phyloP scores from a whole-genome alignment of 2,888 invertebrate genomes.

The Dicyrtoma fusca region DNA sequence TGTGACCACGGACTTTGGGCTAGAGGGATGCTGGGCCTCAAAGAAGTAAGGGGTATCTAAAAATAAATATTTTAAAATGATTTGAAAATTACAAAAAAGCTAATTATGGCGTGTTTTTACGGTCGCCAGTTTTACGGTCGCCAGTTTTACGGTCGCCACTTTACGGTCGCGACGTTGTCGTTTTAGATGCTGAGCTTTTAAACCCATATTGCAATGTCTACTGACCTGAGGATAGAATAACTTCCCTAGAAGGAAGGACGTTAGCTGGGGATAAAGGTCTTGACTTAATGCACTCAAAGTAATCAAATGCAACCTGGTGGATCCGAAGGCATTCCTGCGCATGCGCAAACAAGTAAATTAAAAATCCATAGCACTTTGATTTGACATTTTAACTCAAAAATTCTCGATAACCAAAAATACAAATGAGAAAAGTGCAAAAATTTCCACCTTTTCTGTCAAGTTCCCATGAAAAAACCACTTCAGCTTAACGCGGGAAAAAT shows the following conservation, averaged over 20 bases:
- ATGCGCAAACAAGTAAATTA: background rate
- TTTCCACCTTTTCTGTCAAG: slow-evolving; percentile 59
- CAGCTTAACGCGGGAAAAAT: slow-evolving; percentile 80
- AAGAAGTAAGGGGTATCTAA: no score
- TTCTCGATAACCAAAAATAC: background rate
- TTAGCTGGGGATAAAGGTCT: background rate
- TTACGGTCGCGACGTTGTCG: no score
- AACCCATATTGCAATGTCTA: no score
- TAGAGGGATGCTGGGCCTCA: no score
- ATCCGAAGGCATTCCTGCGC: slow-evolving; percentile 11
- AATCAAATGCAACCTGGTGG: background rate
- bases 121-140: no score
- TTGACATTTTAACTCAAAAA: background rate
- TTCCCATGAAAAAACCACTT: slow-evolving; percentile 91
- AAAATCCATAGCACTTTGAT: background rate
- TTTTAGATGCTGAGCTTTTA: no score
- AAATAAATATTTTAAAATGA: no score
- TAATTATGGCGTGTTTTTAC: no score
- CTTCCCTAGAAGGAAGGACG: background rate
- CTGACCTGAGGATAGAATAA: slow-evolving; percentile 7
- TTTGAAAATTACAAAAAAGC: no score
- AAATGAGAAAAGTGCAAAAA: no score
- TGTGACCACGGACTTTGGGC: background rate
- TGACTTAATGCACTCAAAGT: slow-evolving; percentile 16
- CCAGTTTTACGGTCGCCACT: no score